Conservation (phyloP, 2,113 vertebrate species). For the Montifringilla adamsi region DNA sequence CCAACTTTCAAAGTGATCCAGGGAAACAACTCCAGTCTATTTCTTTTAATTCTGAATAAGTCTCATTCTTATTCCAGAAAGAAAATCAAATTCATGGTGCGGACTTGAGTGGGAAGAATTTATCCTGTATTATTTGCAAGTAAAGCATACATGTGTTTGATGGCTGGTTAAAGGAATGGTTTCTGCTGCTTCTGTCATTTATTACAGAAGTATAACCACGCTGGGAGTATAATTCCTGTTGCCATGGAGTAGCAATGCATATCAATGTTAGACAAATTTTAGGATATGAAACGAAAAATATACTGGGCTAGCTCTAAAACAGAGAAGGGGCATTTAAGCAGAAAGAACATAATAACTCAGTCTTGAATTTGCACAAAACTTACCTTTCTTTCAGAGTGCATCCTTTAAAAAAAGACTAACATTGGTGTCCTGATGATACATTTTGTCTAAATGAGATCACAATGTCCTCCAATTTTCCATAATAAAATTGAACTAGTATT, state of each 20-base stretch:
- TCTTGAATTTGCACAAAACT: background rate
- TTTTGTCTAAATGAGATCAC: background rate
- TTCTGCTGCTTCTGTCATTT: background rate
- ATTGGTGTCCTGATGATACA: background rate
- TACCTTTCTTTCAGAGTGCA: background rate
- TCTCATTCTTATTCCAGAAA: background rate
- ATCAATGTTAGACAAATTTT: background rate
- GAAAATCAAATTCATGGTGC: background rate
- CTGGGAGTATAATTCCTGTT: background rate
- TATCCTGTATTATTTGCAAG: background rate
- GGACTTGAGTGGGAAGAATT: background rate
- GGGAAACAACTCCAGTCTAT: background rate
- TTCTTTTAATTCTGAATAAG: background rate
- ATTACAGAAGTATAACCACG: background rate
- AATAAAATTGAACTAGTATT: background rate
- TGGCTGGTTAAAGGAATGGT: background rate
- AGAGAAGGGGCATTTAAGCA: background rate
- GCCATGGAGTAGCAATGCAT: background rate
- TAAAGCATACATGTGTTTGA: background rate
- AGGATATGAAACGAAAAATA: background rate
- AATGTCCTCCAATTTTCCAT: background rate
- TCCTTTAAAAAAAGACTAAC: background rate
- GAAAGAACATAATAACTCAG: background rate
- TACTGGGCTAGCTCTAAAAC: background rate
- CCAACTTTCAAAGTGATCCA: background rate